Evolutionary conservation across 2,888 invertebrate species (phyloP), one percentile per base, ranked within the genome.

Genomic region (Pammene fasciana): DNA sequence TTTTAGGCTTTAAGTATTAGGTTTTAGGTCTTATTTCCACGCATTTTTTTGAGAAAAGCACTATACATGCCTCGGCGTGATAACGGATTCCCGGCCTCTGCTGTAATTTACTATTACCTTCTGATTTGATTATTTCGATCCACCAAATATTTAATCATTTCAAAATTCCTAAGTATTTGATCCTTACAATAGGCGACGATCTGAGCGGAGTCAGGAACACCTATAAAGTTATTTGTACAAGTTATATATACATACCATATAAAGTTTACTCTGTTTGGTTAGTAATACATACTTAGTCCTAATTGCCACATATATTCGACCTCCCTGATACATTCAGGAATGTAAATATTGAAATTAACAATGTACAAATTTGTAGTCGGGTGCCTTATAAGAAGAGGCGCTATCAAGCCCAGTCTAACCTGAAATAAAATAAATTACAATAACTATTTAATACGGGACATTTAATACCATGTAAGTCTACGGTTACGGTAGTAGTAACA

Each of bases 221-320:
- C 95, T 94, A 61, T 14, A 76, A 26, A 14, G 9, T 45, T 43
- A 43, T 5, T 11, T 9, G 5, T 2, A 8, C 10, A 8, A 41
- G 43, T 13, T 43, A 38, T 11, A 2, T 43, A 43, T 43, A 41
- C 10, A 9, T 41, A 13, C 10, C 4, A 43, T 2, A 9, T 38
- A 7, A 36, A 18, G 46, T n/a, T 13, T 59, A 11, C 5, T 34
- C 16, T 43, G 13, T 18, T 13, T n/a, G n/a, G n/a, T 41, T 26
- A 48, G 9, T 45, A 36, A n/a, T 65, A 83, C 88, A 87, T 85
- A 95, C 95, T 87, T 59, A 97, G 87, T 46, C 94, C 94, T 71
- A 97, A 89, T 83, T 96, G 96, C 86, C 95, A 94, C 94, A 97
- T 96, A 78, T 96, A 95, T 80, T 97, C 96, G 0, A 96, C 94